Percentiles rank a stretch among this genome's conserved stretches.
phyloP scores from a whole-genome alignment of 2,888 invertebrate species.

The Ormyrus rosae region DNA sequence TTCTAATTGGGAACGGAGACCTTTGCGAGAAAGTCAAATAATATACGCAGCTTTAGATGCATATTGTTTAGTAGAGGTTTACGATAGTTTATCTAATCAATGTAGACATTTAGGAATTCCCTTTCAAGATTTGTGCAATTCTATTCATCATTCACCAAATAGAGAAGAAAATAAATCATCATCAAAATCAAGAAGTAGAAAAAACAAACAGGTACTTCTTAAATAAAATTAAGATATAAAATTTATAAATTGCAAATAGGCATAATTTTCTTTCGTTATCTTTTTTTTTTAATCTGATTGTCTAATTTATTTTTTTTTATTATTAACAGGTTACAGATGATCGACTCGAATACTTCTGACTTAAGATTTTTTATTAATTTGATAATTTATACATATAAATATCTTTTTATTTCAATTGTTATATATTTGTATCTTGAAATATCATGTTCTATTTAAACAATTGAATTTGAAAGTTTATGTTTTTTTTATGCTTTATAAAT shows the following conservation, averaged over 20 bases:
- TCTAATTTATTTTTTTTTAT: no score
- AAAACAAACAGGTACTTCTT: conserved; percentile 13
- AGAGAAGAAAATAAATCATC: conserved; percentile 12
- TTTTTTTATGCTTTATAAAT: no score
- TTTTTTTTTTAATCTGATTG: neutral
- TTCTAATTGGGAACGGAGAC: conserved; percentile 93
- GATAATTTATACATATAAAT: no score
- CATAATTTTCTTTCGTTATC: neutral
- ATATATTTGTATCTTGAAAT: no score
- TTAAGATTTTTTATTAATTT: no score
- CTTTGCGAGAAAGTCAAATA: conserved; percentile 86
- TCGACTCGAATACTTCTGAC: no score
- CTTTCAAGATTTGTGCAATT: conserved; percentile 81
- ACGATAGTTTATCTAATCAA: conserved; percentile 80
- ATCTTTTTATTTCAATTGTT: no score
- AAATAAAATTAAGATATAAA: neutral
- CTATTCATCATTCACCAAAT: conserved; percentile 13
- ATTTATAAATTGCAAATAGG: no score
- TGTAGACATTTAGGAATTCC: conserved; percentile 78
- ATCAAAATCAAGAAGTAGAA: conserved; percentile 1
- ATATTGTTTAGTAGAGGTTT: conserved; percentile 89
- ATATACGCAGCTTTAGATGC: conserved; percentile 93
- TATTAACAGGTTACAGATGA: no score
- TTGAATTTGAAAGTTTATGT: no score
- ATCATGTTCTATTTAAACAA: no score